phyloP scores from a whole-genome alignment of 1,140 invertebrate genomes.

The Dermatophagoides farinae region DNA sequence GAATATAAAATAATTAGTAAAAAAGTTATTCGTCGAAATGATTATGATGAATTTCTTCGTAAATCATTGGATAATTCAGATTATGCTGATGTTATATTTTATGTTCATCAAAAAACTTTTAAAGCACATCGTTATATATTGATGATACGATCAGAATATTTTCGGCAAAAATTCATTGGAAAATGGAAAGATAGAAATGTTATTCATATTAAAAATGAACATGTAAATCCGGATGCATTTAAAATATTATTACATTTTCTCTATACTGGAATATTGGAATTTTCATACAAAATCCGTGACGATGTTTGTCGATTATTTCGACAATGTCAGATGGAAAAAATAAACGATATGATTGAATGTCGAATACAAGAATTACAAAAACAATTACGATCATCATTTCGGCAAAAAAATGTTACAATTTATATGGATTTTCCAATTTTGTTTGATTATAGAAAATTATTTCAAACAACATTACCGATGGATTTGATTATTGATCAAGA shows the following conservation, averaged over 20 bases:
- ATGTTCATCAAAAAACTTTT: slow-evolving; percentile 26
- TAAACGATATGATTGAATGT: slow-evolving; percentile 26
- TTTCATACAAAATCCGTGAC: slow-evolving; percentile 25
- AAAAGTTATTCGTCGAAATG: slow-evolving; percentile 28
- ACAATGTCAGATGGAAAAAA: slow-evolving; percentile 27
- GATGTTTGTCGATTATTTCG: slow-evolving; percentile 27
- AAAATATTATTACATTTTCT: slow-evolving; percentile 14
- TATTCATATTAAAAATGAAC: slow-evolving; percentile 1
- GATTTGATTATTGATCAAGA: not conserved
- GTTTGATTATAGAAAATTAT: not conserved
- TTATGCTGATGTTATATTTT: slow-evolving; percentile 29
- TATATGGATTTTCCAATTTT: not conserved
- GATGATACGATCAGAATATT: slow-evolving; percentile 28
- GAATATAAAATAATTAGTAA: slow-evolving; percentile 31
- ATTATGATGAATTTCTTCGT: slow-evolving; percentile 34
- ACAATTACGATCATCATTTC: not conserved
- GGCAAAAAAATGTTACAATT: not conserved
- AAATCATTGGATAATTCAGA: slow-evolving; percentile 29
- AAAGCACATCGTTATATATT: slow-evolving; percentile 30
- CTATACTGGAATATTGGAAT: slow-evolving; percentile 24
- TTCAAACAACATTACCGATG: not conserved
- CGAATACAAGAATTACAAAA: slow-evolving; percentile 22
- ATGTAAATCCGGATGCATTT: slow-evolving; percentile 6
- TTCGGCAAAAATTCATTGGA: slow-evolving; percentile 27
- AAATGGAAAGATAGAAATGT: slow-evolving; percentile 25